Evolutionary conservation across 2,113 vertebrate species (phyloP).

Genomic region (Anarhynchus alexandrinus): DNA sequence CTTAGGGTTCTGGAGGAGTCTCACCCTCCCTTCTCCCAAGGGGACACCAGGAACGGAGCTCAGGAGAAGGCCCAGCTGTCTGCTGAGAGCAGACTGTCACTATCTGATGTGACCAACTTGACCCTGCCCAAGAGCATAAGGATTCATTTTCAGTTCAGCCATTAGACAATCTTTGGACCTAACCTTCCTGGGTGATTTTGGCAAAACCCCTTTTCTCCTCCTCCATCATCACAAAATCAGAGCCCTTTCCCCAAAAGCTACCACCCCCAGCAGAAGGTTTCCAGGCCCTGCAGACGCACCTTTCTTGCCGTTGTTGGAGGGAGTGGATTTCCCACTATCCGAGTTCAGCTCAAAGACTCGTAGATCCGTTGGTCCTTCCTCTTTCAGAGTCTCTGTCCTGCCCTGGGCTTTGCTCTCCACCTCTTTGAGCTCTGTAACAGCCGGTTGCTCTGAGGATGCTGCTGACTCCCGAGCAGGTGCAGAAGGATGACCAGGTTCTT

Average conservation of each 20-base stretch:
- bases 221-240: accelerated
- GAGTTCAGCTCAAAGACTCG: constrained; percentile 96
- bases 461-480: background rate
- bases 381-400: constrained; percentile 78
- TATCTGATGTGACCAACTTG: background rate
- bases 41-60: background rate
- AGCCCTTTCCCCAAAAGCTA: background rate
- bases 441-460: background rate
- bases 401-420: constrained; percentile 52
- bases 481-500: constrained; percentile 36
- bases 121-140: background rate
- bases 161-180: background rate
- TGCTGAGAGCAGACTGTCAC: background rate
- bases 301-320: constrained; percentile 98
- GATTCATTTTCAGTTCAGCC: background rate
- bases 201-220: background rate
- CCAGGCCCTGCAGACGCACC: constrained; percentile 70
- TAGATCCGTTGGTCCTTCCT: constrained; percentile 88
- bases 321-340: constrained; percentile 95
- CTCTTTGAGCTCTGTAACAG: background rate
- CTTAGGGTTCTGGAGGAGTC: background rate
- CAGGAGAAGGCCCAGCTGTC: background rate
- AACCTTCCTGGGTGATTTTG: background rate
- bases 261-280: background rate
- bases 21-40: background rate